Evolutionary conservation across 2,888 invertebrate genomes (phyloP).

Genomic region (Bellardia bayeri): DNA sequence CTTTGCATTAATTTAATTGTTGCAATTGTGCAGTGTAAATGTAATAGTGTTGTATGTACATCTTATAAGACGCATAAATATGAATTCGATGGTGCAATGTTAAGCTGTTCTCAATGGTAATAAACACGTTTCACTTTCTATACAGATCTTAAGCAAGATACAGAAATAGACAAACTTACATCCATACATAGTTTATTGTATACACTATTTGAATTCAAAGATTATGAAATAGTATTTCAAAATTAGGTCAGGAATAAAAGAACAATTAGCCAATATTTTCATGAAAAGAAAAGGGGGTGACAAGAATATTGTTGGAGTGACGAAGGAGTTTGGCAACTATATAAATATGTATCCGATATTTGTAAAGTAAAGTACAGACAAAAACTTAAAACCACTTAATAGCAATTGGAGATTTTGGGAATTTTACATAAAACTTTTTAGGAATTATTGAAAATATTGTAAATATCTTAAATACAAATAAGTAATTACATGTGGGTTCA

Average conservation of each 20-base stretch:
- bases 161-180: slow-evolving; percentile 13
- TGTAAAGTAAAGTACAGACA: no score
- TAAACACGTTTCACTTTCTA: slow-evolving; percentile 71
- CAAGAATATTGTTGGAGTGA: background rate
- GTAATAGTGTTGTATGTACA: slow-evolving; percentile 21
- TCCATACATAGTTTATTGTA: background rate
- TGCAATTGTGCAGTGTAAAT: slow-evolving; percentile 52
- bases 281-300: background rate
- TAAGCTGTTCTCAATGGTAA: slow-evolving; percentile 70
- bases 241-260: slow-evolving; percentile 21
- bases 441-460: no score
- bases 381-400: no score
- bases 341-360: no score
- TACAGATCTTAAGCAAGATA: background rate
- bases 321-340: no score
- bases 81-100: slow-evolving; percentile 66
- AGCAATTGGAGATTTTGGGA: no score
- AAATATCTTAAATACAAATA: no score
- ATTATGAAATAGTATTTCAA: slow-evolving; percentile 32
- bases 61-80: slow-evolving; percentile 10
- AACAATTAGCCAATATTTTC: slow-evolving; percentile 12
- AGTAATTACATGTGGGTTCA: no score
- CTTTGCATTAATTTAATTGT: slow-evolving; percentile 61
- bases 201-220: slow-evolving; percentile 27
- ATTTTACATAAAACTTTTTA: no score